These are phyloP conservation scores for Montipora capricornis DNA, from an alignment of 64 coral and sea anemone genomes.

Conservation along the genomic window DNA sequence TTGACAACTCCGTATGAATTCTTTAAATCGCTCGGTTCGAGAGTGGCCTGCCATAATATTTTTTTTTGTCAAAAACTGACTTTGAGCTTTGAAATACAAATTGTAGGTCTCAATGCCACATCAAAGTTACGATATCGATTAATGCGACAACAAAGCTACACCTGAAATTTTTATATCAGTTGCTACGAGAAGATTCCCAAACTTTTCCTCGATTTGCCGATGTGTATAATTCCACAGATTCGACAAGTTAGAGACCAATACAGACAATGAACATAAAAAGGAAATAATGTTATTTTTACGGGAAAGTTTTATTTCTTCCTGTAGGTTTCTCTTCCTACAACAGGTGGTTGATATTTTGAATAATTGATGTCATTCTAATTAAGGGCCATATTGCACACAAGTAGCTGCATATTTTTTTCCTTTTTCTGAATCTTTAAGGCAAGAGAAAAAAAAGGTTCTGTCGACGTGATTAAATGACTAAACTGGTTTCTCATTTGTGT, in stretches of 20 bases:
- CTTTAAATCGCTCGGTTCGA: not conserved
- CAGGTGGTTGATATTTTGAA: constrained; percentile 87
- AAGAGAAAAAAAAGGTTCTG: not conserved
- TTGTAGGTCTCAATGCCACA: not conserved
- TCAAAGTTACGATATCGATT: constrained; percentile 65
- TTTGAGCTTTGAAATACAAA: not conserved
- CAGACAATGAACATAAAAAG: not conserved
- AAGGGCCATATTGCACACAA: constrained; percentile 40
- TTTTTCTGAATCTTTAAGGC: not conserved
- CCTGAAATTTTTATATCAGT: constrained; percentile 1
- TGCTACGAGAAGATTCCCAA: not conserved
- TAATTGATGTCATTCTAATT: constrained; percentile 84
- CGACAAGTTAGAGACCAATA: not conserved
- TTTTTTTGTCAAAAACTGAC: not conserved
- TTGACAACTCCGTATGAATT: constrained; percentile 8
- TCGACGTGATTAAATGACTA: not conserved
- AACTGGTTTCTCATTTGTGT: not conserved
- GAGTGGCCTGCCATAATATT: not conserved
- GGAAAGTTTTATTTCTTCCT: constrained; percentile 60
- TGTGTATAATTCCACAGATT: not conserved
- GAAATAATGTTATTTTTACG: not conserved
- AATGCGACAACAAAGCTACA: constrained; percentile 74
- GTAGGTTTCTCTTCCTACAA: constrained; percentile 56
- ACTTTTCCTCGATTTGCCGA: not conserved
- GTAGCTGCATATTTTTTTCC: constrained; percentile 10